Evolutionary conservation across 1,140 invertebrate genomes (phyloP).

Genomic region (Tetranychus cinnabarinus): DNA sequence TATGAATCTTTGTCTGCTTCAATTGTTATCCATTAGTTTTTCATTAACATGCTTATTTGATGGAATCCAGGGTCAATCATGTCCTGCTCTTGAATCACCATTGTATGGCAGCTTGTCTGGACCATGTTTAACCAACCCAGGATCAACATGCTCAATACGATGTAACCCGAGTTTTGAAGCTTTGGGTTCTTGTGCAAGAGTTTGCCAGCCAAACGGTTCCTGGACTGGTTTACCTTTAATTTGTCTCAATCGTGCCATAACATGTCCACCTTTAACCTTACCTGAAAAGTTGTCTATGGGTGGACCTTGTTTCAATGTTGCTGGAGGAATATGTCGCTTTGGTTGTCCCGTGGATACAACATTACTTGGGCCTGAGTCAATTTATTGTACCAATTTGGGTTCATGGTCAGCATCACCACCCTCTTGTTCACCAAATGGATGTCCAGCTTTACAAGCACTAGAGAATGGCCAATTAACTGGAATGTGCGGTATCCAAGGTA

Average conservation of each 20-base stretch:
- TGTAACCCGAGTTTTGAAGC: neutral
- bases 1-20: too few relatives aligned
- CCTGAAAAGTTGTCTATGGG: neutral
- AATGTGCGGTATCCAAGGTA: neutral
- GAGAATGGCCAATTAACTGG: neutral
- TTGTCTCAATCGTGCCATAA: neutral
- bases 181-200: neutral
- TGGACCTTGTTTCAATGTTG: neutral
- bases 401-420: constrained; percentile 5
- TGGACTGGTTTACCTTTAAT: neutral
- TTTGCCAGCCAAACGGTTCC: neutral
- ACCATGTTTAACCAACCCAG: too few relatives aligned
- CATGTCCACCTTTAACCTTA: neutral
- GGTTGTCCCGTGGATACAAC: neutral
- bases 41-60: too few relatives aligned
- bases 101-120: too few relatives aligned
- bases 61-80: too few relatives aligned
- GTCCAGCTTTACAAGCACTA: neutral
- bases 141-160: too few relatives aligned
- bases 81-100: too few relatives aligned
- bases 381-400: constrained; percentile 2
- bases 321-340: neutral
- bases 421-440: neutral
- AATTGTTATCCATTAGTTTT: too few relatives aligned
- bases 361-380: neutral